These are phyloP conservation scores for Meteorus cinctellus DNA, from an alignment of 2,888 invertebrate genomes.

Conservation along the genomic window DNA sequence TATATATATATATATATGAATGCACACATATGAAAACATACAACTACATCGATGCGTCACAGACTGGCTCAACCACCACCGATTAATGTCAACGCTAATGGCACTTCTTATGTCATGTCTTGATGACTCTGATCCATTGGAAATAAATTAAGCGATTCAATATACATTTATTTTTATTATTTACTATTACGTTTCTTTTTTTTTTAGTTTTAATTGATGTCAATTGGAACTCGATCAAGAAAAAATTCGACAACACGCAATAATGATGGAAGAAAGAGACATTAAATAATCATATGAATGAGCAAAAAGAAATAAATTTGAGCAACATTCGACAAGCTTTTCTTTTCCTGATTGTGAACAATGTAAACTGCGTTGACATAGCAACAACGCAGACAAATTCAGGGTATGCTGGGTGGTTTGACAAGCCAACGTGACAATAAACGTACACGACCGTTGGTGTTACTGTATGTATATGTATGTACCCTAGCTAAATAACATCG, in stretches of 20 bases:
- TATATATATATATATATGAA: background rate
- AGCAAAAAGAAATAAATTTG: background rate
- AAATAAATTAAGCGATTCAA: constrained; percentile 35
- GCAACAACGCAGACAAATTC: constrained; percentile 41
- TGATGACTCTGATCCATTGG: constrained; percentile 38
- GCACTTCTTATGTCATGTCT: constrained; percentile 30
- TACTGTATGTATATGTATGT: constrained; percentile 3
- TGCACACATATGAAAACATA: constrained; percentile 30
- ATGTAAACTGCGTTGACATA: background rate
- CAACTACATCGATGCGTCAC: constrained; percentile 17
- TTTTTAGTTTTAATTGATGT: background rate
- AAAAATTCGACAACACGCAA: background rate
- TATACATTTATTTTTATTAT: constrained; percentile 15
- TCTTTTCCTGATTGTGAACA: constrained; percentile 35
- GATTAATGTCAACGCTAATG: constrained; percentile 41
- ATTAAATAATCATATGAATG: background rate
- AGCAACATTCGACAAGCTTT: background rate
- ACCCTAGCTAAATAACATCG: constrained; percentile 11
- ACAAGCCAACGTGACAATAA: constrained; percentile 44
- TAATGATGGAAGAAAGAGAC: background rate
- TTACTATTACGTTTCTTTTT: background rate
- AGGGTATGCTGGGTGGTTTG: constrained; percentile 53
- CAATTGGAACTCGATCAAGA: no score
- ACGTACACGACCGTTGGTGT: constrained; percentile 37
- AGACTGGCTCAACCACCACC: constrained; percentile 27